phyloP scores from a whole-genome alignment of 2,113 vertebrate species.

The Siphamia tubifer region DNA sequence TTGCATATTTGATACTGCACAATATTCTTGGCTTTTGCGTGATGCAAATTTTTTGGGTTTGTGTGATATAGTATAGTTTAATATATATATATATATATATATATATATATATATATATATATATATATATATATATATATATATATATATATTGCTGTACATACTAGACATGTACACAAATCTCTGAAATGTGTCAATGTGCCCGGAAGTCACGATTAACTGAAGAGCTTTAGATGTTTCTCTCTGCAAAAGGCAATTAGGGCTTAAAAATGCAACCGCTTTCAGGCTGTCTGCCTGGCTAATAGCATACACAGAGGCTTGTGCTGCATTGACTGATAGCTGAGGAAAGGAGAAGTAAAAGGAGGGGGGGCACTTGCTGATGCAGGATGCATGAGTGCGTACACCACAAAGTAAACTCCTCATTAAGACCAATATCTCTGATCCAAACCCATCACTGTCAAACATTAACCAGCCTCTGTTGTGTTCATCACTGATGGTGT shows the following conservation, averaged over 20 bases:
- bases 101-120: background rate
- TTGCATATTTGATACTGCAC: background rate
- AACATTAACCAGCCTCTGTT: constrained; percentile 2
- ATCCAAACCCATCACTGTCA: constrained; percentile 34
- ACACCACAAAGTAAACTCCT: constrained; percentile 48
- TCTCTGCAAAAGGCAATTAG: constrained; percentile 70
- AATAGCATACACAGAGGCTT: constrained; percentile 66
- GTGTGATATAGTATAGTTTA: background rate
- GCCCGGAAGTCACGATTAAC: constrained; percentile 44
- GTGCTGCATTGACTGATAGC: constrained; percentile 62
- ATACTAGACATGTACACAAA: background rate
- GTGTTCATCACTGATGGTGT: background rate
- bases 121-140: background rate
- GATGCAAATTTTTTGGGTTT: background rate
- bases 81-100: background rate
- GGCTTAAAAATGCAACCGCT: constrained; percentile 62
- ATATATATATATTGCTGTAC: background rate
- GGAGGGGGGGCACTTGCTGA: background rate
- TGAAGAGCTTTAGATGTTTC: constrained; percentile 33
- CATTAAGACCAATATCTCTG: constrained; percentile 63
- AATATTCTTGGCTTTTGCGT: background rate
- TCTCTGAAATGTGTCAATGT: constrained; percentile 23
- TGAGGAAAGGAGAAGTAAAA: constrained; percentile 1
- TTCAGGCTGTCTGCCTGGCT: constrained; percentile 59
- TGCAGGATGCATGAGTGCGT: constrained; percentile 32